phyloP scores from a whole-genome alignment of 2,888 invertebrate species.

The Proisotoma minuta region DNA sequence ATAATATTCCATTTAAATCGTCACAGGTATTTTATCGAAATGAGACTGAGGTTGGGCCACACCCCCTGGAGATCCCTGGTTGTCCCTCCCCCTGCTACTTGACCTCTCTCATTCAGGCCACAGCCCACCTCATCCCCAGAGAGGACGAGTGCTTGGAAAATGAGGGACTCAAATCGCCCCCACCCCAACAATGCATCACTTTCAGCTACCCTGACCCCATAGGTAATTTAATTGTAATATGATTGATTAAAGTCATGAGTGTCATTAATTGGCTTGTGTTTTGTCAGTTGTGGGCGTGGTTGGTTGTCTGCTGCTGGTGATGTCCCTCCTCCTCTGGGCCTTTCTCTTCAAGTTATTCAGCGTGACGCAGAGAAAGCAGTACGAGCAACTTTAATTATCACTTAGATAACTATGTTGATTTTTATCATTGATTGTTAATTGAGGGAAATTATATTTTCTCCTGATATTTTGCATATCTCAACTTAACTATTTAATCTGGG shows the following conservation, averaged over 20 bases:
- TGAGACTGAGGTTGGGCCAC: slow-evolving; percentile 55
- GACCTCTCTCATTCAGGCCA: slow-evolving; percentile 55
- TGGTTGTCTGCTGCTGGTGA: not conserved
- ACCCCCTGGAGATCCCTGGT: slow-evolving; percentile 59
- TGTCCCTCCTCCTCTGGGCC: not conserved
- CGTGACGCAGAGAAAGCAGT: too few relatives aligned
- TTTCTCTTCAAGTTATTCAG: not conserved
- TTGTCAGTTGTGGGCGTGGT: not conserved
- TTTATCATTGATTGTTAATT: too few relatives aligned
- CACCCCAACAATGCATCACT: not conserved
- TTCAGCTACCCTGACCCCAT: not conserved
- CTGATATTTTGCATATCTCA: too few relatives aligned
- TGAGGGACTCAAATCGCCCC: not conserved
- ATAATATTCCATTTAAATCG: too few relatives aligned
- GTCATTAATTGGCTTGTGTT: too few relatives aligned
- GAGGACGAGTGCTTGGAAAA: slow-evolving; percentile 58
- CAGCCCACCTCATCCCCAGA: slow-evolving; percentile 58
- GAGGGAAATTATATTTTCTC: too few relatives aligned
- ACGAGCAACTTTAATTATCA: too few relatives aligned
- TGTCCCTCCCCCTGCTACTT: slow-evolving; percentile 64
- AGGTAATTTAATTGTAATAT: not conserved
- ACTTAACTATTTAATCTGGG: too few relatives aligned
- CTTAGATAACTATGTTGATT: too few relatives aligned
- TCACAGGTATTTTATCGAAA: slow-evolving; percentile 44
- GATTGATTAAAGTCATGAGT: too few relatives aligned